Evolutionary conservation across 2,888 invertebrate genomes (phyloP), one percentile per base, ranked within the genome.

Genomic region (Mesorhabditis belari): DNA sequence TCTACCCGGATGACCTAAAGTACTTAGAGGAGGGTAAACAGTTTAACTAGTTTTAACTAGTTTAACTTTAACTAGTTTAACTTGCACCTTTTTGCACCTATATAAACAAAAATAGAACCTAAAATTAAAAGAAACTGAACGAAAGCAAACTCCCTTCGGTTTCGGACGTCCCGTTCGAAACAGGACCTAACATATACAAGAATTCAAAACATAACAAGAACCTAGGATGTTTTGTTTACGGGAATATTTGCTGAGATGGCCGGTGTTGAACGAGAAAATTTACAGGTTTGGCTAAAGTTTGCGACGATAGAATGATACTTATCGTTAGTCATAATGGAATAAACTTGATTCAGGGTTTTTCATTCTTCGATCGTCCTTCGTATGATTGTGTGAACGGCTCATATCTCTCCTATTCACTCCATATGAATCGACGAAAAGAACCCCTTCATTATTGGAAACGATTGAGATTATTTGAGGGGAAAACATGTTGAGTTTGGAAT

Each of bases 41-140:
- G 89, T 89, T 87, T 89, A 90, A 58, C 89, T 89, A 51, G 89
- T 89, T 62, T 89, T 89, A 56, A 86, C 87, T n/a, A n/a, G n/a
- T n/a, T n/a, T n/a, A n/a, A n/a, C n/a, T n/a, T n/a, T n/a, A n/a
- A n/a, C n/a, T n/a, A n/a, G n/a, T n/a, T n/a, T n/a, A n/a, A n/a
- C n/a, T n/a, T n/a, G n/a, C n/a, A n/a, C n/a, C n/a, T n/a, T n/a
- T n/a, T n/a, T n/a, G n/a, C n/a, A n/a, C n/a, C n/a, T n/a, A n/a
- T n/a, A 26, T 29, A 50, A 51, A 5, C 9, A 21, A 51, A 9
- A 5, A 9, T n/a, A 51, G n/a, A 51, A 51, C 23, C 51, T 28
- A 5, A n/a, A n/a, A n/a, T n/a, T n/a, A n/a, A n/a, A n/a, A n/a
- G n/a, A n/a, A n/a, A n/a, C n/a, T n/a, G n/a, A n/a, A n/a, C n/a